These are phyloP conservation scores for Microcebus murinus DNA, from an alignment of 2,113 vertebrate species.

Conservation along the genomic window DNA sequence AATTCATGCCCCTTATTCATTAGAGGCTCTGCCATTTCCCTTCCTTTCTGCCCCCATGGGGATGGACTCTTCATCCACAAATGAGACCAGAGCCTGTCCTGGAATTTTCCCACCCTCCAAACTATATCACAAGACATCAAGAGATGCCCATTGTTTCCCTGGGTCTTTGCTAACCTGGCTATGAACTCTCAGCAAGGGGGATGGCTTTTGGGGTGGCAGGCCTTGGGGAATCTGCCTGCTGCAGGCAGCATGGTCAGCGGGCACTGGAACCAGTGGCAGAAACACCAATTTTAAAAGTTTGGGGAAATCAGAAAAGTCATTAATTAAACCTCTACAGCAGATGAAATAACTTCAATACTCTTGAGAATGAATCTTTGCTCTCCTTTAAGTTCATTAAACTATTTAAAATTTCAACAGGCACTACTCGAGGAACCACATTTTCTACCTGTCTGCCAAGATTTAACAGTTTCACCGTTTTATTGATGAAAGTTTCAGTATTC, in stretches of 20 bases:
- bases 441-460: constrained; percentile 50
- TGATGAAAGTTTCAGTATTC: constrained; percentile 19
- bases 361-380: constrained; percentile 38
- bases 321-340: constrained; percentile 43
- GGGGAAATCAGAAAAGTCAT: constrained; percentile 22
- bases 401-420: constrained; percentile 66
- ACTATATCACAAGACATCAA: background rate
- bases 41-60: background rate
- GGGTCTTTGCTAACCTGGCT: background rate
- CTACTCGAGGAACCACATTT: constrained; percentile 11
- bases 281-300: constrained; percentile 29
- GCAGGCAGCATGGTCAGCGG: background rate
- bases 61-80: background rate
- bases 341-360: constrained; percentile 28
- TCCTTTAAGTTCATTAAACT: constrained; percentile 62
- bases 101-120: background rate
- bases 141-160: background rate
- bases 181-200: accelerated
- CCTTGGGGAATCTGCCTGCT: background rate
- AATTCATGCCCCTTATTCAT: background rate
- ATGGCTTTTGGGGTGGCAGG: no score
- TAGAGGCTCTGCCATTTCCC: background rate
- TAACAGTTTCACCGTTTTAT: constrained; percentile 55
- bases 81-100: background rate
- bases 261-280: background rate